Percentiles rank a stretch among this genome's conserved stretches.
Evolutionary conservation across 2,797 vertebrate genomes (phyloP).

Genomic region (Carduelis carduelis): DNA sequence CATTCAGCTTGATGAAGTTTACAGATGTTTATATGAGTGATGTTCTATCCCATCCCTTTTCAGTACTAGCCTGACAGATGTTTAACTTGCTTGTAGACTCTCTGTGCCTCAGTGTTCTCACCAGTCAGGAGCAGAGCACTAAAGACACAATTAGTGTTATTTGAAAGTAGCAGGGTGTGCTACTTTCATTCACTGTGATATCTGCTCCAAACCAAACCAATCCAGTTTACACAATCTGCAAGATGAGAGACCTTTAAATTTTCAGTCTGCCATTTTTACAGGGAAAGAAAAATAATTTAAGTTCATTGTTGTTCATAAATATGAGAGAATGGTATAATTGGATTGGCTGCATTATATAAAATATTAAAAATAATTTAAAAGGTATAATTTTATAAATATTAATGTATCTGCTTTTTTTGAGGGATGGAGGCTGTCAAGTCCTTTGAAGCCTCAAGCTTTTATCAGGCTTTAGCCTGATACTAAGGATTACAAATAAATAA

Average conservation of each 20-base stretch:
- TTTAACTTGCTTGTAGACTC: not conserved
- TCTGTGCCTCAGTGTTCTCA: not conserved
- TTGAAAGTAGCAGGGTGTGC: not conserved
- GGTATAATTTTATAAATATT: not conserved
- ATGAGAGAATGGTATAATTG: not conserved
- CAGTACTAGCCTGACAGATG: not conserved
- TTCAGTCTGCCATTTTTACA: not conserved
- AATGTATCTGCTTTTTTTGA: not conserved
- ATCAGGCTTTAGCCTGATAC: not conserved
- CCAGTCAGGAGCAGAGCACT: not conserved
- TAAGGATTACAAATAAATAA: not conserved
- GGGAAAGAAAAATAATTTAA: rapidly evolving
- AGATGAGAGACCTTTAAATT: not conserved
- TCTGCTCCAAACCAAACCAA: not conserved
- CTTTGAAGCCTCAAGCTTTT: not conserved
- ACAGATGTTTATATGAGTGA: not conserved
- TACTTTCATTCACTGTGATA: not conserved
- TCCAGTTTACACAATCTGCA: not conserved
- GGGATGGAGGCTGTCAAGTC: not conserved
- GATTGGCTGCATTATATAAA: not conserved
- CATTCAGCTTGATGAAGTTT: not conserved
- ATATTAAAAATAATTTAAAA: not conserved
- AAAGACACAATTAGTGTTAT: not conserved
- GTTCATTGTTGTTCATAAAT: not conserved
- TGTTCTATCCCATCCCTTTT: not conserved